Base-by-base conservation (phyloP, 23 tunicate genomes). In the Phallusia fumigata region DNA sequence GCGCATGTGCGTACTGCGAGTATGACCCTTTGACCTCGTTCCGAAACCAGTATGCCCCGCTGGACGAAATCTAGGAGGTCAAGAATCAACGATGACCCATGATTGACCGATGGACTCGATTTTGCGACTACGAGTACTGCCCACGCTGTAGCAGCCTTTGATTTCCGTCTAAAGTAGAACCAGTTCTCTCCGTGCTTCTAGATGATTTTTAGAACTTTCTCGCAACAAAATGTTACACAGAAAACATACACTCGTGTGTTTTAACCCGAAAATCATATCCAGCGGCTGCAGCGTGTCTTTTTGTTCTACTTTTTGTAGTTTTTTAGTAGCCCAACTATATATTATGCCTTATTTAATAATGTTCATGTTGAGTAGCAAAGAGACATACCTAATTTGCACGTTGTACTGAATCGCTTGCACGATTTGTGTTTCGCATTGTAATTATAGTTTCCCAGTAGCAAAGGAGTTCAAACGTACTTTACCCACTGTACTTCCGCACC, bases 1-100 rank as follows among this genome's bases (percentile, higher is more conserved):
- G 97, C 80, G 85, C 92, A 76, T 93, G 97, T 76, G 86, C 82
- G 19, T 49, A 81, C 36, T 93, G 97, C 80, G 97, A 81, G 31
- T 92, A 78, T 72, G 79, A 92, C 52, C 88, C 91, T n/a, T 84
- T 87, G 64, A 44, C 77, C 40, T 33, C 77, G n/a, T 58, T 58
- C 69, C 69, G 69, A 58, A 22, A 24, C 69, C 28, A 58, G 3
- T 58, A 21, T 16, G 69, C 69, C 28, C 69, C 69, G 69, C 15
- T 21, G 26, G 26, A 22, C 28, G 69, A 58, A 24, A 58, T 58
- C 69, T 21, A 3, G 13, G 28, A 58, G 69, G 28, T 58, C 26
- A 58, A 58, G 28, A 58, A 1, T 16, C 15, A 58, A 11, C 69
- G 28, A 21, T 58, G 69, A 58, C 28, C 26, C 69, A 6, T 21